phyloP scores from a whole-genome alignment of 2,113 vertebrate genomes.

The Oreotragus oreotragus region DNA sequence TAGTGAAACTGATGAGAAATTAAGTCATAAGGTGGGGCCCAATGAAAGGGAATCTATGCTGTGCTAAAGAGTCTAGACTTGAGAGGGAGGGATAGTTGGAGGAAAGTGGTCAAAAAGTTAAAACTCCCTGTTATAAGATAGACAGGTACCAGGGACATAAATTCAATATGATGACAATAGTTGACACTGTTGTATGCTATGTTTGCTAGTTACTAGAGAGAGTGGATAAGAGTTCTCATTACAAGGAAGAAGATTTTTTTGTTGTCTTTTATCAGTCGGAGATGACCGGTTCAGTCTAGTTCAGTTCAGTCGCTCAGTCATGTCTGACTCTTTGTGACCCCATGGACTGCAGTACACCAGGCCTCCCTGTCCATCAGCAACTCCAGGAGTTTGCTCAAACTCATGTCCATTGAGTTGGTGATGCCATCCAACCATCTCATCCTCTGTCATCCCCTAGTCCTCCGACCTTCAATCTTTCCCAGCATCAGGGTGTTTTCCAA shows the following conservation, averaged over 20 bases:
- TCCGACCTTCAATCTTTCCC: not conserved
- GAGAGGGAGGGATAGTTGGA: not conserved
- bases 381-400: not conserved
- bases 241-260: no score
- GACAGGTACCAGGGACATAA: not conserved
- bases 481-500: not conserved
- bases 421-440: not conserved
- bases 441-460: not conserved
- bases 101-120: not conserved
- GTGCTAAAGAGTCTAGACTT: not conserved
- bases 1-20: not conserved
- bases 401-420: not conserved
- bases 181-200: not conserved
- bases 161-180: not conserved
- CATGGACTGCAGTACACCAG: not conserved
- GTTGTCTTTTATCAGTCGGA: not conserved
- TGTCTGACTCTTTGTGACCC: not conserved
- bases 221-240: not conserved
- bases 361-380: not conserved
- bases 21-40: not conserved
- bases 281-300: not conserved
- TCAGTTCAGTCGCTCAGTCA: not conserved
- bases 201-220: not conserved
- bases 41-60: not conserved
- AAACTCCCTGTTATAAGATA: not conserved